Evolutionary conservation across 1,140 invertebrate species (phyloP).

Genomic region (Drosophila sechellia): DNA sequence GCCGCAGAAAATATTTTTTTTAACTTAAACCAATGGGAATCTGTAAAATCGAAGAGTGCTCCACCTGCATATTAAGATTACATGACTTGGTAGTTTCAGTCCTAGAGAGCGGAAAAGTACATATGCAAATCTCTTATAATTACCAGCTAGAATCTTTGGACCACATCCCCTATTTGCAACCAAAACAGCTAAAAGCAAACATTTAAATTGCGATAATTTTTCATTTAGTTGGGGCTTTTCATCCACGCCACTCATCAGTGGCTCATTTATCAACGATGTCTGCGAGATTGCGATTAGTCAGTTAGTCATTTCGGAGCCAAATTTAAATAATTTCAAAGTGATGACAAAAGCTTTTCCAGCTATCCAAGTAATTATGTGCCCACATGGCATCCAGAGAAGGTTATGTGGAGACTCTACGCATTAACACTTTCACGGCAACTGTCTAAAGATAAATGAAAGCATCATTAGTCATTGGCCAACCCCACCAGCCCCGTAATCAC

Average conservation of each 20-base stretch:
- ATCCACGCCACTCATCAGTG: constrained; percentile 18
- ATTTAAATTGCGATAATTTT: constrained; percentile 37
- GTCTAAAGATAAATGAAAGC: constrained; percentile 47
- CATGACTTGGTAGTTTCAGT: neutral
- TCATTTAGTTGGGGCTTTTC: constrained; percentile 11
- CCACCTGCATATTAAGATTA: neutral
- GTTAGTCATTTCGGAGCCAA: constrained; percentile 35
- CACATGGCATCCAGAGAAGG: constrained; percentile 39
- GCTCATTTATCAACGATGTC: constrained; percentile 44
- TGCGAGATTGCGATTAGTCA: constrained; percentile 13
- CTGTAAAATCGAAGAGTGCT: neutral
- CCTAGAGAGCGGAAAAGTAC: constrained; percentile 18
- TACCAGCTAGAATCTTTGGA: constrained; percentile 3
- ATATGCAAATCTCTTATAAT: constrained; percentile 42
- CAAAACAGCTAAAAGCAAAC: constrained; percentile 24
- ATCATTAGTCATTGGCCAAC: constrained; percentile 56
- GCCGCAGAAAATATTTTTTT: neutral
- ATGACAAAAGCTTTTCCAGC: constrained; percentile 57
- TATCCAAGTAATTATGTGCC: constrained; percentile 55
- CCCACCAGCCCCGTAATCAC: constrained; percentile 25
- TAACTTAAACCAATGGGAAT: neutral
- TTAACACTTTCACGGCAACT: constrained; percentile 39
- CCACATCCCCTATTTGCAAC: neutral
- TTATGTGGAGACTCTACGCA: constrained; percentile 21
- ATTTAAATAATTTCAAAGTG: constrained; percentile 66